A percentile compares a stretch with the other conserved stretches of the same genome.
Conservation (phyloP, 2,113 vertebrate species). For the Scomber scombrus region DNA sequence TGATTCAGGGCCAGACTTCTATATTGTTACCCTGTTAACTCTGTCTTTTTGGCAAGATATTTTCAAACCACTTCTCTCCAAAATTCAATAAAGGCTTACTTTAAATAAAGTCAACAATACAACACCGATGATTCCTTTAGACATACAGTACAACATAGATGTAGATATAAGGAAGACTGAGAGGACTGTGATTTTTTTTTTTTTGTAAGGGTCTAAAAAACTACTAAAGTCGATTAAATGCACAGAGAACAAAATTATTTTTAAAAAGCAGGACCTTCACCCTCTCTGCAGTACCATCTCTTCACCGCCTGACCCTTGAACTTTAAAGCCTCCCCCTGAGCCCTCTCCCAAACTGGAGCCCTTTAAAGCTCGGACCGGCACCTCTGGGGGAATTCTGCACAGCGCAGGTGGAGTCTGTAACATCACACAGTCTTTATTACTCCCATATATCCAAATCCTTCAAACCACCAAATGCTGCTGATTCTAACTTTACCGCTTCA, state of each 20-base stretch:
- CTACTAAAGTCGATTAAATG: not conserved
- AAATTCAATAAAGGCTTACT: no score
- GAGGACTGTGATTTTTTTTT: no score
- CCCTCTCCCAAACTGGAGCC: conserved; percentile 9
- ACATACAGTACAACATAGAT: no score
- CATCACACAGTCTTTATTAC: conserved; percentile 58
- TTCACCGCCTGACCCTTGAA: conserved; percentile 24
- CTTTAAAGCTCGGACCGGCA: conserved; percentile 18
- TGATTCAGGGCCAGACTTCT: no score
- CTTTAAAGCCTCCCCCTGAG: conserved; percentile 31
- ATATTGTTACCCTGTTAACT: no score
- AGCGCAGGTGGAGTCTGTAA: conserved; percentile 50
- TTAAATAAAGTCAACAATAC: no score
- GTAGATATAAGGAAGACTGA: no score
- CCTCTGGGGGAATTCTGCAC: conserved; percentile 24
- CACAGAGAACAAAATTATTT: conserved; percentile 10
- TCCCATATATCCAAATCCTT: conserved; percentile 67
- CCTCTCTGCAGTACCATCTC: conserved; percentile 4
- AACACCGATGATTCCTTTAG: no score
- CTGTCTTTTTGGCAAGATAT: no score
- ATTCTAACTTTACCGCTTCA: conserved; percentile 66
- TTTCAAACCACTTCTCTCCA: no score
- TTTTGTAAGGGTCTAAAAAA: not conserved
- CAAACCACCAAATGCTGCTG: conserved; percentile 64
- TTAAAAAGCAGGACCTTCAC: conserved; percentile 19